Evolutionary conservation across 2,888 invertebrate genomes (phyloP).

Genomic region (Lepidocyrtoides sp.): DNA sequence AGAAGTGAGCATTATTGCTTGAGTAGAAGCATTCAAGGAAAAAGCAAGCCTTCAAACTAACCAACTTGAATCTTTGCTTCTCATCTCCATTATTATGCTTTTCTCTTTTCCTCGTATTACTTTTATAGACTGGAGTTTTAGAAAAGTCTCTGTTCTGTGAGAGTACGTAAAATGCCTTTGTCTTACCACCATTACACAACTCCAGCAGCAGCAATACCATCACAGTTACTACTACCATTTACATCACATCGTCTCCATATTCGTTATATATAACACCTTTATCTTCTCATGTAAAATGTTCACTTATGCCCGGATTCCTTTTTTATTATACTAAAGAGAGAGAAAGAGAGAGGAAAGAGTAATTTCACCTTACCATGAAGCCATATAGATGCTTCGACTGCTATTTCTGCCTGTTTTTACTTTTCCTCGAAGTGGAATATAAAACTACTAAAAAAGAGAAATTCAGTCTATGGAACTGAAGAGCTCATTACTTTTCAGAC

Average conservation of each 20-base stretch:
- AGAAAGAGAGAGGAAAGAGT: conserved; percentile 47
- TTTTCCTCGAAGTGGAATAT: conserved; percentile 49
- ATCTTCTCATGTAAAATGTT: neutral
- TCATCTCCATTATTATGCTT: conserved; percentile 45
- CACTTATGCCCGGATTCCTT: conserved; percentile 25
- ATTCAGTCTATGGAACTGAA: conserved; percentile 70
- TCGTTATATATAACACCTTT: conserved; percentile 25
- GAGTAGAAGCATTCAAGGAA: conserved; percentile 60
- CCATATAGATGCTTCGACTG: neutral
- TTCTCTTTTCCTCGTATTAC: conserved; percentile 45
- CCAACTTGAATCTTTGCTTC: conserved; percentile 62
- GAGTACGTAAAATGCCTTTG: conserved; percentile 20
- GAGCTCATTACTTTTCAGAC: conserved; percentile 78
- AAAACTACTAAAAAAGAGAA: conserved; percentile 44
- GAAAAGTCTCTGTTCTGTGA: conserved; percentile 38
- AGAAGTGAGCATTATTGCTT: conserved; percentile 21
- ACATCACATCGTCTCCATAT: conserved; percentile 45
- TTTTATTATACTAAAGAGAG: conserved; percentile 42
- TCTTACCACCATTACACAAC: conserved; percentile 34
- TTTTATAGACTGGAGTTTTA: conserved; percentile 70
- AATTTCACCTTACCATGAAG: conserved; percentile 57
- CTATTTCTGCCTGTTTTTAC: conserved; percentile 37
- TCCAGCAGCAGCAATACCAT: conserved; percentile 10
- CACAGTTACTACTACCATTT: conserved; percentile 28
- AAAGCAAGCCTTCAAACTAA: conserved; percentile 36